Percentiles rank a stretch among this genome's conserved stretches.
Conservation (phyloP, 2,888 invertebrate species). For the Nomada lathburiana region DNA sequence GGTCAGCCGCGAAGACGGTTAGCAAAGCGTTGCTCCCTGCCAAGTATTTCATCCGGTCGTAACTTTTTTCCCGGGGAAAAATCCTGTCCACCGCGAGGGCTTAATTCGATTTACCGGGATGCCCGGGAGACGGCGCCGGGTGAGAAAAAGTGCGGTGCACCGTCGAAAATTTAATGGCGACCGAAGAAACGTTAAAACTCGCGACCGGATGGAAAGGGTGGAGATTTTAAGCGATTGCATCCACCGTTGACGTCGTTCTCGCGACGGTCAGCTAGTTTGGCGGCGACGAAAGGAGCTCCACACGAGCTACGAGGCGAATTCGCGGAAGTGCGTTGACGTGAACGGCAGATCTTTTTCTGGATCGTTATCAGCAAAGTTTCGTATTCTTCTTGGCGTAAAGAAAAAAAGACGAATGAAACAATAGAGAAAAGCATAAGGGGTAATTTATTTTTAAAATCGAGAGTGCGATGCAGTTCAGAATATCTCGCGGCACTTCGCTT, state of each 20-base stretch:
- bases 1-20: not conserved
- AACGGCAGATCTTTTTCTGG: not conserved
- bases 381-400: not conserved
- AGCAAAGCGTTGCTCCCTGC: constrained; percentile 1
- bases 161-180: constrained; percentile 50
- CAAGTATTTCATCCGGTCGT: not conserved
- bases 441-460: too few relatives aligned
- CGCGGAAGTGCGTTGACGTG: too few relatives aligned
- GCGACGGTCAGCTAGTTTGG: constrained; percentile 12
- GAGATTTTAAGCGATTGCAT: not conserved
- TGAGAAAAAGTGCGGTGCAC: constrained; percentile 2
- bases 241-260: not conserved
- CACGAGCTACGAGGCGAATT: too few relatives aligned
- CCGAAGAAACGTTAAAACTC: constrained; percentile 22
- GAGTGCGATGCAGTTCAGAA: not conserved
- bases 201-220: not conserved
- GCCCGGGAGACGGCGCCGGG: constrained; percentile 28
- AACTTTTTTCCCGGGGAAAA: constrained; percentile 25
- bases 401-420: too few relatives aligned
- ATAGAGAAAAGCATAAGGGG: not conserved
- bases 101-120: constrained; percentile 50
- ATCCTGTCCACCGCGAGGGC: constrained; percentile 14
- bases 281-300: not conserved
- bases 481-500: not conserved
- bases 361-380: not conserved